Base-by-base conservation (phyloP, 1,140 invertebrate species). In the Steinernema khuongi region DNA sequence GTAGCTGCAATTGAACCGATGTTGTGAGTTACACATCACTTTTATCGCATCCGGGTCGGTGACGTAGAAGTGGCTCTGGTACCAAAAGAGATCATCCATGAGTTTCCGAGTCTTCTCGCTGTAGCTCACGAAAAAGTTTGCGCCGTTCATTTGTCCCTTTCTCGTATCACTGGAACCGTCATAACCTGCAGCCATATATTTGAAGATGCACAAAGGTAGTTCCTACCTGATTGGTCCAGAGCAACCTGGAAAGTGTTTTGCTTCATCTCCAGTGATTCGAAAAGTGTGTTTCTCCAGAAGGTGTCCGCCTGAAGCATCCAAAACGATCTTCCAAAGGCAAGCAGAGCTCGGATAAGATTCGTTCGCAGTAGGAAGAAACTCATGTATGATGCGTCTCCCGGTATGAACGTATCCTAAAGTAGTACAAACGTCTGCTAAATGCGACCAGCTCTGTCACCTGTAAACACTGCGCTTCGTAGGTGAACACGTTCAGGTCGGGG, bases 231-330 rank as follows among this genome's bases (percentile, higher is more conserved):
- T 69, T 79, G 78, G 67, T 79, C 78, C 1, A 79, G 71, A 2
- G 74, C 36, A 69, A 79, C 78, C 43, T 79, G 71, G 33, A 31
- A 33, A n/a, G 7, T 44, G 29, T 74, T 18, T 19, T 41, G 66
- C 31, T 41, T 1, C 22, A 29, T 7, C 18, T 74, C 43, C 14
- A 31, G 30, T 1, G 32, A 19, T 43, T 74, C 44, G 26, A 79
- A 69, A 19, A 79, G 60, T 19, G 68, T 67, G 29, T 77, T 60
- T 18, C 70, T 70, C 78, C 78, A 79, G 68, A 79, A 41, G 0
- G 78, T 79, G 41, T 79, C 78, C 17, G 77, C 77, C 44, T 79
- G 78, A 18, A 79, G 73, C 78, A 79, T 79, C 78, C 78, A 79
- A 33, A 79, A 79, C 31, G 73, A 60, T 44, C 74, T 75, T 18